Base-by-base conservation (phyloP, 2,888 invertebrate genomes). In the Calameuta pallipes region DNA sequence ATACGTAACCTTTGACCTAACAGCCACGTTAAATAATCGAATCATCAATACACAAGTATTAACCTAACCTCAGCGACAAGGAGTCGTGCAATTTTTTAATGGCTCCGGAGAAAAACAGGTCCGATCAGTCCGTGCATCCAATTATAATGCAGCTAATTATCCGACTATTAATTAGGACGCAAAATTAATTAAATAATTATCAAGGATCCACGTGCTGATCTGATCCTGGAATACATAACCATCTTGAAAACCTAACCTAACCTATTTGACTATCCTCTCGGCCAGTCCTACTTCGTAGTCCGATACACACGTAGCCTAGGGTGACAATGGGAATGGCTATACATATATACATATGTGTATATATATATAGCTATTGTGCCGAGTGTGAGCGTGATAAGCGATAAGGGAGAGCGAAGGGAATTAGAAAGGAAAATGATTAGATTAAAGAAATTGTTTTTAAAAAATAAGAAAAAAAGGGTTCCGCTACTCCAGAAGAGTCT, bases 401-500 rank as follows among this genome's bases (percentile, higher is more conserved):
- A 41, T 13, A 41, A 33, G 56, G 56, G 23, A 56, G 56, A 69
- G 75, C 15, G 9, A 56, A 68, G 56, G 33, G 56, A 23, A 23
- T 41, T 41, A 41, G 41, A 41, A 6, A 41, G 6, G 41, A 41
- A 41, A 41, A 41, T 41, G 41, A 41, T 41, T 15, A 37, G 37
- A 37, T 12, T 36, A 74, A 37, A 74, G 4, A 37, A 23, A 74
- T n/a, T 3, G 2, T 35, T 30, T 35, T 30, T 33, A 4, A 33
- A 35, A 74, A 11, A 36, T 12, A 12, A 74, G 9, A n/a, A 35
- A 35, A 11, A 15, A 11, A 15, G 36, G 36, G 30, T 56, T 56
- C 56, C 56, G 9, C 56, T 9, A 56, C 78, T 75, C 74, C 74
- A 31, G 75, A 80, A 79, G 80, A 80, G 82, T 81, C 76, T 81